Percentiles rank a stretch among this genome's conserved stretches.
phyloP scores from a whole-genome alignment of 2,888 invertebrate genomes.

The Macroteleia sp. region DNA sequence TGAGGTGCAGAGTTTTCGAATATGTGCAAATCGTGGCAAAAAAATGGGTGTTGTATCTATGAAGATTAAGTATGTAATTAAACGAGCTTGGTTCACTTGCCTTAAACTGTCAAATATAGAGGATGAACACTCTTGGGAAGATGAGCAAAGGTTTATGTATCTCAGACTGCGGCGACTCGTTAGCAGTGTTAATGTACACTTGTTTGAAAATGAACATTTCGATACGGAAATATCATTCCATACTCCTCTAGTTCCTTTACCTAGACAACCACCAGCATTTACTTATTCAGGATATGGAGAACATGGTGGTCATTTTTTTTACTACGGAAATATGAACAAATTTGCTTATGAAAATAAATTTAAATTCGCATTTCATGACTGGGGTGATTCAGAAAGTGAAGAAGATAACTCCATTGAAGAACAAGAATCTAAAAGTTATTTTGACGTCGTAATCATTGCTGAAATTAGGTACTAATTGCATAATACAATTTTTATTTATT shows the following conservation, averaged over 20 bases:
- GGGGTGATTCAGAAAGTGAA: conserved; percentile 55
- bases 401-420: conserved; percentile 35
- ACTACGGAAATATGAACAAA: conserved; percentile 82
- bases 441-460: conserved; percentile 74
- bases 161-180: conserved; percentile 79
- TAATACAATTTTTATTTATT: no score
- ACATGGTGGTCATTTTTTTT: conserved; percentile 78
- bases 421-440: conserved; percentile 59
- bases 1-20: conserved; percentile 72
- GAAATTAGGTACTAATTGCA: conserved; percentile 73
- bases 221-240: conserved; percentile 70
- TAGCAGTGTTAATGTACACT: conserved; percentile 77
- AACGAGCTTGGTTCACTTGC: conserved; percentile 80
- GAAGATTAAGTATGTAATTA: conserved; percentile 77
- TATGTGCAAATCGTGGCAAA: conserved; percentile 65
- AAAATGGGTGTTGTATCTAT: conserved; percentile 71
- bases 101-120: conserved; percentile 70
- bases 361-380: conserved; percentile 46
- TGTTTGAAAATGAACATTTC: conserved; percentile 74
- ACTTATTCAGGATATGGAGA: conserved; percentile 81
- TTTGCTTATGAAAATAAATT: conserved; percentile 78
- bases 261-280: conserved; percentile 73
- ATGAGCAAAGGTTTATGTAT: conserved; percentile 81
- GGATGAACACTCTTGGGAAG: conserved; percentile 78
- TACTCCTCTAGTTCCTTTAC: conserved; percentile 50